A percentile compares a stretch with the other conserved stretches of the same genome.
These are phyloP conservation scores for Hapalemur alaotrensis DNA, from an alignment of 2,797 vertebrate species.

Conservation along the genomic window DNA sequence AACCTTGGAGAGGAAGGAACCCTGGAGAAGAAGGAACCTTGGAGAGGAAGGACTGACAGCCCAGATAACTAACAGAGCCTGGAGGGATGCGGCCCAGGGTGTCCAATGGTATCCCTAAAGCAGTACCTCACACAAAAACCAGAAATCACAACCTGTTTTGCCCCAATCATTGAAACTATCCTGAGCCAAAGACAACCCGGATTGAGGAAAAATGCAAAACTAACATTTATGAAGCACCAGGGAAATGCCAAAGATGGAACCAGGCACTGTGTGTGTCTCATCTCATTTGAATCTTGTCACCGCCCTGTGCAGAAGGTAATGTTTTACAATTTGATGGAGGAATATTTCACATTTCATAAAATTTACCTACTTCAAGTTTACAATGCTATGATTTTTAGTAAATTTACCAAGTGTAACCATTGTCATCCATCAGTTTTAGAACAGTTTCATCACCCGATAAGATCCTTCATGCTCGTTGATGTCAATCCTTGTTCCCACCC, in stretches of 20 bases:
- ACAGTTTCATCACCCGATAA: not conserved
- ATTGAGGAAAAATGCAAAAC: not conserved
- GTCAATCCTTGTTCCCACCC: too few relatives aligned
- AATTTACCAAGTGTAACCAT: not conserved
- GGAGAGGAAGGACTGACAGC: rapidly evolving
- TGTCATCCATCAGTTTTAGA: not conserved
- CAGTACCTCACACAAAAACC: not conserved
- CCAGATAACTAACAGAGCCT: not conserved
- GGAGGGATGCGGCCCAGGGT: rapidly evolving
- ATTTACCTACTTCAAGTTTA: not conserved
- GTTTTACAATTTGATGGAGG: not conserved
- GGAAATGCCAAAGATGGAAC: rapidly evolving
- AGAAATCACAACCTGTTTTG: not conserved
- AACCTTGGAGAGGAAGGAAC: not conserved
- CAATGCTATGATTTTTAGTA: not conserved
- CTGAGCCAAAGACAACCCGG: not conserved
- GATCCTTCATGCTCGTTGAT: not conserved
- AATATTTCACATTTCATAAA: not conserved
- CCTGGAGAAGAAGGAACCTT: too few relatives aligned
- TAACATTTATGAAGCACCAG: not conserved
- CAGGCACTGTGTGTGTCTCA: rapidly evolving
- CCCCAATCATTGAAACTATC: not conserved
- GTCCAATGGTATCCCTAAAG: not conserved
- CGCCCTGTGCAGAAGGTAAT: not conserved
- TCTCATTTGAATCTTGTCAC: rapidly evolving